Base-by-base conservation (phyloP, 2,113 vertebrate species). In the Marcusenius ussheri region DNA sequence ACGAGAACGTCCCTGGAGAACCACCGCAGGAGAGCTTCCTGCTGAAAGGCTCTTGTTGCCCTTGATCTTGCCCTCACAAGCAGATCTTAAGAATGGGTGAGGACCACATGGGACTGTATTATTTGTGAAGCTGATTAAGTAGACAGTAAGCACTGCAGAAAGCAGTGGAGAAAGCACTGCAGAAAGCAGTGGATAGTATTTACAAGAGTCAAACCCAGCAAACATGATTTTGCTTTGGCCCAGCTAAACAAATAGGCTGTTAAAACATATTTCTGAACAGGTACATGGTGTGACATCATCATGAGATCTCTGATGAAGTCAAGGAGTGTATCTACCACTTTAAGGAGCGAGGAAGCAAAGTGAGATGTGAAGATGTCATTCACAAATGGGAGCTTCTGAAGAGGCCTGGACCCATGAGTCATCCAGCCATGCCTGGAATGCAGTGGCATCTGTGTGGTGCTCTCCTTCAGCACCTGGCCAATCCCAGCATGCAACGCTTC, bases 391-490 rank as follows among this genome's bases (percentile, higher is more conserved):
- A 50, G 83, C 31, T 50, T 86, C 45, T n/a, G 47, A 50, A 50
- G 42, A 50, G n/a, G 83, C 83, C 46, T 27, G 45, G 45, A 31
- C 21, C 5, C 24, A 31, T 27, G 21, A 86, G 45, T 49, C 45
- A 50, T 31, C 8, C 46, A 86, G 46, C 83, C 47, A 86, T 27
- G 83, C 83, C 21, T 86, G 83, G 83, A 86, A 86, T 50, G 83
- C 45, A 27, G 45, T 21, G 83, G 10, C 42, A 24, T 88, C 56
- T 62, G 19, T 6, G 17, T 62, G 47, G 0, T 8, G n/a, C 46
- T 66, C 88, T 51, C 27, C 66, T 62, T 88, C 88, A 56, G 90
- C 89, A 91, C 89, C 91, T 91, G 91, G 66, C 88, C 31, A 53
- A 31, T 31, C 35, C 87, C 83, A 51, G n/a, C 31, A 3, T 7